Evolutionary conservation across 2,113 vertebrate species (phyloP), one percentile per base, ranked within the genome.

Genomic region (Nesoenas mayeri): DNA sequence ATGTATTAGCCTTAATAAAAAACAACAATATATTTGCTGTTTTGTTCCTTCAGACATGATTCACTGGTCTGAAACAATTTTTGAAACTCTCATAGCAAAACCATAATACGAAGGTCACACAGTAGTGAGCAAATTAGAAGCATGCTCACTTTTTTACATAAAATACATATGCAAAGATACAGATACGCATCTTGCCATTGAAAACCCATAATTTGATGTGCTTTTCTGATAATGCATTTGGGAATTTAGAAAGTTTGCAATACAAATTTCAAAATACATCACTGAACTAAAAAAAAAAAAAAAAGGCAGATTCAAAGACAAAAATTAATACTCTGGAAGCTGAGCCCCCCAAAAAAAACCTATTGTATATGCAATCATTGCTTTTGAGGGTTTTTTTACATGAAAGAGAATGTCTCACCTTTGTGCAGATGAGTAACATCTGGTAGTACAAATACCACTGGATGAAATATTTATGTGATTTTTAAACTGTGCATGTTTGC

Each of bases 1-100:
- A 97, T 97, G 77, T 66, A 95, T 97, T 96, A 96, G 48, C 36
- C 80, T 92, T 95, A 95, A 95, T 92, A 94, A 96, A 97, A 92
- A 94, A 29, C 79, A 92, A 80, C 40, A 62, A 64, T 87, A 16
- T 88, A 60, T 96, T 93, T 89, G 44, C 14, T 95, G 44, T 61
- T 96, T 93, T 95, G 20, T 91, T 97, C 54, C 84, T 93, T 92
- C 73, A 80, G 93, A 84, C 83, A 64, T 26, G 75, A 97, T 79
- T 79, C 84, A 96, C 36, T 96, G 79, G 81, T 88, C 93, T 75
- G 72, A 93, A 96, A 94, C 78, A 70, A 77, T 57, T 95, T 97
- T 95, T 87, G 75, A 96, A 97, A 78, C 69, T 87, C 94, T 92
- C 2, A 0, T 57, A 96, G 85, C 79, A 75, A 96, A 95, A 83